These are phyloP conservation scores for Pelodytes ibericus DNA, from an alignment of 2,797 vertebrate species.

Conservation along the genomic window DNA sequence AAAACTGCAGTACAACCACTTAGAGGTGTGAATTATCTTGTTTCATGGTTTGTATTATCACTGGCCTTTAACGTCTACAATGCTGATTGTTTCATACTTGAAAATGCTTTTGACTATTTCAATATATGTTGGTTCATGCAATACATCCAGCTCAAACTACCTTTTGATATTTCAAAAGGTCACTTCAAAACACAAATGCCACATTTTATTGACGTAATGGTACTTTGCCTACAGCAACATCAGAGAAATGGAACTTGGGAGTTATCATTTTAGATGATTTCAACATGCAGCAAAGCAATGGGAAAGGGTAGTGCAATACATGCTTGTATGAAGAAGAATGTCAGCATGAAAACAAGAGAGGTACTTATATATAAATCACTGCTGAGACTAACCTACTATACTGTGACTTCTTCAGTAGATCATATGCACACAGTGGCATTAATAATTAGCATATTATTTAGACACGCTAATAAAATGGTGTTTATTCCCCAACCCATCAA, in stretches of 20 bases:
- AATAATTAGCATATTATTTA: not conserved
- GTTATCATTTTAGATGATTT: not conserved
- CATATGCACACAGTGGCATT: not conserved
- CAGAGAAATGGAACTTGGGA: not conserved
- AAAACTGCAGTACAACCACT: not conserved
- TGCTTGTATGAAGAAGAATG: not conserved
- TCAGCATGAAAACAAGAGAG: not conserved
- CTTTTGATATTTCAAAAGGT: constrained; percentile 1
- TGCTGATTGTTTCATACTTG: not conserved
- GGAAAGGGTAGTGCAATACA: not conserved
- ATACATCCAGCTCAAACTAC: not conserved
- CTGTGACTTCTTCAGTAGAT: not conserved
- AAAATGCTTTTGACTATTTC: not conserved
- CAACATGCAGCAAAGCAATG: not conserved
- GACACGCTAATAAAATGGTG: not conserved
- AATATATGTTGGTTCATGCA: not conserved
- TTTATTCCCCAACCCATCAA: not conserved
- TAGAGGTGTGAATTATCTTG: not conserved
- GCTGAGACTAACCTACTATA: not conserved
- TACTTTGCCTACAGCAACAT: not conserved
- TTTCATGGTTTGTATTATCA: not conserved
- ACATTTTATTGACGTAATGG: not conserved
- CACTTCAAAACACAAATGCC: not conserved
- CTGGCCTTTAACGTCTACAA: not conserved
- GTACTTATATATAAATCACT: not conserved